Evolutionary conservation across 2,888 invertebrate species (phyloP), one percentile per base, ranked within the genome.

Genomic region (Apamea monoglypha): DNA sequence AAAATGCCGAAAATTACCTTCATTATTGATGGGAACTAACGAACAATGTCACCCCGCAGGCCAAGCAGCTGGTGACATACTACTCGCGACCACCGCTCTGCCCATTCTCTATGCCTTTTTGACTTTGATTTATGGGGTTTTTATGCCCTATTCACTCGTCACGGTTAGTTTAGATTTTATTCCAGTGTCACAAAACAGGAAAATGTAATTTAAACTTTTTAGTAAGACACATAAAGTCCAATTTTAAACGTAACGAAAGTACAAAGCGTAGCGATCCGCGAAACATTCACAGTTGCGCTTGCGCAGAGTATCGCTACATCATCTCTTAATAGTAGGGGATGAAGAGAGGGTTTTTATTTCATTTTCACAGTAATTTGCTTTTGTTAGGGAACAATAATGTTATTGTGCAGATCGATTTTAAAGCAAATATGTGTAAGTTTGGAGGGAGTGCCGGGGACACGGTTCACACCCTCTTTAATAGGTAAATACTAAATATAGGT

Each of bases 41-140:
- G 92, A 91, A 95, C 92, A 95, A 95, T 92, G 94, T 94, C 91
- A 93, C 83, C 87, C 88, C 90, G 87, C 89, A 88, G 86, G 87
- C 89, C 87, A 87, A 87, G 94, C 96, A 97, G 97, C 96, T 96
- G 97, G 96, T 94, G 95, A 96, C 96, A 94, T 94, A 94, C 85
- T 93, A 92, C 94, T 94, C 95, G 95, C 95, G 95, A 93, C 95
- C 95, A 93, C 94, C 94, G 94, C 93, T 94, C 93, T 93, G 91
- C 91, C 94, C 94, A 96, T 97, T 97, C 96, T 96, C 95, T 96
- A 95, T 96, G 97, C 97, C 97, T 96, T 97, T 97, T 97, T 97
- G 97, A 97, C 97, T 97, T 97, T 97, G 97, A 97, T 97, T 97
- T 97, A 97, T 97, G 94, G 90, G 88, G 95, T 97, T 97, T 97